Conservation (phyloP, 2,888 invertebrate species). For the Athalia cordata region DNA sequence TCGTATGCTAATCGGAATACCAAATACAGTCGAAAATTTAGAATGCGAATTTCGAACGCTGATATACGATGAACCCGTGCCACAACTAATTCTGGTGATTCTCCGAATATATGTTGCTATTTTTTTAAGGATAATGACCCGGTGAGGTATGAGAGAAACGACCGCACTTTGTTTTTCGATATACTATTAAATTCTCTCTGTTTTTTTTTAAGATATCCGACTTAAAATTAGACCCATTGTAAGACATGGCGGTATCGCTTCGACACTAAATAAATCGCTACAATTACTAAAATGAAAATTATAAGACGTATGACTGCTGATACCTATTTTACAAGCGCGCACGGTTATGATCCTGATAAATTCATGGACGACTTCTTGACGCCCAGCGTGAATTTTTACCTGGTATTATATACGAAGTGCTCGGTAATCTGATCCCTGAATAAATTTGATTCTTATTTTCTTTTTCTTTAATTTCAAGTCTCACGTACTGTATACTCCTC, state of each 20-base stretch:
- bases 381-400: neutral
- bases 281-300: neutral
- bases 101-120: neutral
- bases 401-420: conserved; percentile 3
- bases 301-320: neutral
- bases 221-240: neutral
- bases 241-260: no score
- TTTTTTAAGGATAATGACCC: neutral
- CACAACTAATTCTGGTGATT: neutral
- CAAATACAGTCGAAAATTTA: conserved; percentile 49
- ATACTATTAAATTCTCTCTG: no score
- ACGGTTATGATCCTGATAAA: neutral
- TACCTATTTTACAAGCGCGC: neutral
- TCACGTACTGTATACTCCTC: neutral
- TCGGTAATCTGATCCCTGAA: conserved; percentile 19
- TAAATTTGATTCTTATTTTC: conserved; percentile 13
- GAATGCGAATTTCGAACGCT: conserved; percentile 45
- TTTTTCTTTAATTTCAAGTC: neutral
- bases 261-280: neutral
- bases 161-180: no score
- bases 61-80: neutral
- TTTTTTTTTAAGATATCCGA: no score
- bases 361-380: neutral
- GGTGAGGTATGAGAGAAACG: no score
- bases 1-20: conserved; percentile 55